Conservation (phyloP, 2,113 vertebrate species). For the Gallinago jamesoni region DNA sequence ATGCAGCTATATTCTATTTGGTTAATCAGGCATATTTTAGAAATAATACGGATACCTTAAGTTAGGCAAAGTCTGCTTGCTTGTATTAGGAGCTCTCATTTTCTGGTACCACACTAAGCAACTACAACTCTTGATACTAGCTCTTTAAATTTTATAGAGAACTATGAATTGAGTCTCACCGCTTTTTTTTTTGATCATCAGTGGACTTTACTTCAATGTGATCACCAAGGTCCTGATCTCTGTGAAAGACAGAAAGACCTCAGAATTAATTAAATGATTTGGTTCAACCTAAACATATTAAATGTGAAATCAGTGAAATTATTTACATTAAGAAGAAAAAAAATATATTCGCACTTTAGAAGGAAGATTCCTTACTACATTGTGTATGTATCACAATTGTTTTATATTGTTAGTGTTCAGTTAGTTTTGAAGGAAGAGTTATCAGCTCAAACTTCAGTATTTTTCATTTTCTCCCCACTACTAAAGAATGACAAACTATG, state of each 20-base stretch:
- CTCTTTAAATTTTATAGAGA: background rate
- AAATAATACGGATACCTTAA: background rate
- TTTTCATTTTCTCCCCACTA: background rate
- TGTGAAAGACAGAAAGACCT: slow-evolving; percentile 14
- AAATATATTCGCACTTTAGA: background rate
- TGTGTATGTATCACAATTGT: background rate
- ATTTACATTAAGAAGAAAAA: background rate
- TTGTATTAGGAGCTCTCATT: background rate
- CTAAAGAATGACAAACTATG: background rate
- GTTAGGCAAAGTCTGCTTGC: background rate
- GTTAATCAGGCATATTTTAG: background rate
- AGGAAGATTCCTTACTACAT: background rate
- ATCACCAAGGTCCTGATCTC: background rate
- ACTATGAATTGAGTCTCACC: slow-evolving; percentile 24
- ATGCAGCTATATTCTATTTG: background rate
- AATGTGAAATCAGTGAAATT: background rate
- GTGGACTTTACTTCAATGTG: background rate
- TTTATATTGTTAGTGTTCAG: background rate
- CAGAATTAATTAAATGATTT: background rate
- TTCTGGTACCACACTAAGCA: background rate
- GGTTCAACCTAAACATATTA: background rate
- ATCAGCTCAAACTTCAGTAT: background rate
- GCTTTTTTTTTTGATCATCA: slow-evolving; percentile 2
- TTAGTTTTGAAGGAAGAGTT: background rate
- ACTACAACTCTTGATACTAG: background rate